Percentiles rank a stretch among this genome's conserved stretches.
These are phyloP conservation scores for Sebastes dallii DNA, from an alignment of 2,797 vertebrate genomes.

Conservation along the genomic window DNA sequence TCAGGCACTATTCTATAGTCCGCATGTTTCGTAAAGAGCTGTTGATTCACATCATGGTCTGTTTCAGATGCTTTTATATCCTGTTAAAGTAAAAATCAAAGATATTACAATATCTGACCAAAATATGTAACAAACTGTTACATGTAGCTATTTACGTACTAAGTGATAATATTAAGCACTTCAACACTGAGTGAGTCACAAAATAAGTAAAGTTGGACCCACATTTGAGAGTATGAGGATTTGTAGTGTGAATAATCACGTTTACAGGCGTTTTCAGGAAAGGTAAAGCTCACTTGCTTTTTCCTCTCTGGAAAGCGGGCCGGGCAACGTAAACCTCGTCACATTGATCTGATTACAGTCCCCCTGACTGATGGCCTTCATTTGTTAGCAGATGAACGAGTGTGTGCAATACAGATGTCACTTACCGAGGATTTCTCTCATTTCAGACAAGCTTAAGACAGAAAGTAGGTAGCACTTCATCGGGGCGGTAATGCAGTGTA, in stretches of 20 bases:
- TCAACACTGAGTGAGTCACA: neutral
- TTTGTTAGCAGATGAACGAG: constrained; percentile 22
- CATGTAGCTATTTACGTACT: neutral
- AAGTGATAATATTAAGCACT: neutral
- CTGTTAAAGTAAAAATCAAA: neutral
- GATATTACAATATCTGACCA: neutral
- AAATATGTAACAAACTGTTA: neutral
- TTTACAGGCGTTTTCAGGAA: neutral
- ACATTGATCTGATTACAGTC: constrained; percentile 58
- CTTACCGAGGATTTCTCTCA: constrained; percentile 69
- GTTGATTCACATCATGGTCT: neutral
- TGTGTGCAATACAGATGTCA: constrained; percentile 63
- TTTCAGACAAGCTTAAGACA: constrained; percentile 73
- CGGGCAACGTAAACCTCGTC: constrained; percentile 15
- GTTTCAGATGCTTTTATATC: neutral
- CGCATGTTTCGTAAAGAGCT: neutral
- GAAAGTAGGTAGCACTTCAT: constrained; percentile 62
- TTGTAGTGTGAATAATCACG: neutral
- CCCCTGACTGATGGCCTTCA: constrained; percentile 45
- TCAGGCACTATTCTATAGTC: neutral
- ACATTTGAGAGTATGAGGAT: neutral
- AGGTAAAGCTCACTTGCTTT: neutral
- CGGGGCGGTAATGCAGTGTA: constrained; percentile 52
- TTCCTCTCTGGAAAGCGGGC: neutral
- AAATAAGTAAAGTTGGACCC: too few relatives aligned